phyloP scores from a whole-genome alignment of 2,797 vertebrate genomes.

The Pseudocheirus occidentalis region DNA sequence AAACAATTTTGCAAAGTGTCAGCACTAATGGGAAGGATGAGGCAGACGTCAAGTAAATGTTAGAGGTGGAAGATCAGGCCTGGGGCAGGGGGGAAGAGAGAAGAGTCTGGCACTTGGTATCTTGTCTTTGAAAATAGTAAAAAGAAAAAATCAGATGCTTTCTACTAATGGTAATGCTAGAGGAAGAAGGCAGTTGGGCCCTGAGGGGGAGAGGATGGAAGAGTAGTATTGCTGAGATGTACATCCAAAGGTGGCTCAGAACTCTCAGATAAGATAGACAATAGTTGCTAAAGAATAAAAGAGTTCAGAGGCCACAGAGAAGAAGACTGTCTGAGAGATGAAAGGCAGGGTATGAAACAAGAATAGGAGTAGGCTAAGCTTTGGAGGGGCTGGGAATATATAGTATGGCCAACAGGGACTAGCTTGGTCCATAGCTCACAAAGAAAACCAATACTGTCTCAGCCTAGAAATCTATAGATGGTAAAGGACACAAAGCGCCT shows the following conservation, averaged over 20 bases:
- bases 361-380: background rate
- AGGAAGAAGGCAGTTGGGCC: background rate
- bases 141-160: background rate
- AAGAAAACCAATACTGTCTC: background rate
- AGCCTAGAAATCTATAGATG: background rate
- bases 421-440: background rate
- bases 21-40: background rate
- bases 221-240: background rate
- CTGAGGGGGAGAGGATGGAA: background rate
- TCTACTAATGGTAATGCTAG: background rate
- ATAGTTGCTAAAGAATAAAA: background rate
- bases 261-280: background rate
- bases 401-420: background rate
- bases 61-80: background rate
- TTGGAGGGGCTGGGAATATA: background rate
- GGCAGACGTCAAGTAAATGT: background rate
- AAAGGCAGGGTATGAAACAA: background rate
- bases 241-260: background rate
- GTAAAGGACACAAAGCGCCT: background rate
- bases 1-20: background rate
- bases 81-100: fast-evolving
- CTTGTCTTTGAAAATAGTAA: background rate
- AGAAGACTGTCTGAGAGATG: background rate
- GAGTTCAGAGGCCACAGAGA: background rate
- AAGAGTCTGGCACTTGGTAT: background rate